Conservation (phyloP, 2,888 invertebrate genomes). For the Polydesmus complanatus region DNA sequence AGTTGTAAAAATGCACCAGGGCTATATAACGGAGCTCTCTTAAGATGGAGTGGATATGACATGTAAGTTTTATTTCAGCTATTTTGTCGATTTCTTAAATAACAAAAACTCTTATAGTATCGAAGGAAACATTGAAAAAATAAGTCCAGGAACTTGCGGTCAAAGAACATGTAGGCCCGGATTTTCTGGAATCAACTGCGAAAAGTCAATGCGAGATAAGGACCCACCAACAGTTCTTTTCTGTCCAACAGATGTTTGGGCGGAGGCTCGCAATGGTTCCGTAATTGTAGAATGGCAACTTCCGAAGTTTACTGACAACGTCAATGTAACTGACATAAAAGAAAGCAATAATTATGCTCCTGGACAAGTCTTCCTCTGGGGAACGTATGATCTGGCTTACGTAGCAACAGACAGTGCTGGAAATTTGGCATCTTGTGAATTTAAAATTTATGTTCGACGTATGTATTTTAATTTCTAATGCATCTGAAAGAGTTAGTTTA, state of each 20-base stretch:
- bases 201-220: conserved; percentile 69
- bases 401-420: conserved; percentile 86
- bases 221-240: conserved; percentile 70
- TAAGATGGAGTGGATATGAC: conserved; percentile 91
- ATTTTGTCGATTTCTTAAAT: background rate
- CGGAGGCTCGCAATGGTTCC: conserved; percentile 81
- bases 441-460: conserved; percentile 79
- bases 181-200: conserved; percentile 70
- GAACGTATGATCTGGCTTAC: conserved; percentile 51
- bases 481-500: background rate
- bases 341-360: conserved; percentile 76
- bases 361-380: conserved; percentile 43
- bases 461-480: conserved; percentile 33
- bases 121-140: conserved; percentile 74
- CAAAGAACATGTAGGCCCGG: conserved; percentile 77
- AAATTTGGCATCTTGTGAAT: conserved; percentile 79
- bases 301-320: conserved; percentile 78
- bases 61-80: conserved; percentile 34
- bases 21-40: conserved; percentile 63
- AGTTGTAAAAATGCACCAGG: conserved; percentile 87
- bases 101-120: conserved; percentile 31
- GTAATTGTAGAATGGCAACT: conserved; percentile 84
- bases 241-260: conserved; percentile 88
- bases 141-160: conserved; percentile 83
- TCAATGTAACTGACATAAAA: conserved; percentile 60